Conservation (phyloP, 2,797 vertebrate species). For the Avahi laniger region DNA sequence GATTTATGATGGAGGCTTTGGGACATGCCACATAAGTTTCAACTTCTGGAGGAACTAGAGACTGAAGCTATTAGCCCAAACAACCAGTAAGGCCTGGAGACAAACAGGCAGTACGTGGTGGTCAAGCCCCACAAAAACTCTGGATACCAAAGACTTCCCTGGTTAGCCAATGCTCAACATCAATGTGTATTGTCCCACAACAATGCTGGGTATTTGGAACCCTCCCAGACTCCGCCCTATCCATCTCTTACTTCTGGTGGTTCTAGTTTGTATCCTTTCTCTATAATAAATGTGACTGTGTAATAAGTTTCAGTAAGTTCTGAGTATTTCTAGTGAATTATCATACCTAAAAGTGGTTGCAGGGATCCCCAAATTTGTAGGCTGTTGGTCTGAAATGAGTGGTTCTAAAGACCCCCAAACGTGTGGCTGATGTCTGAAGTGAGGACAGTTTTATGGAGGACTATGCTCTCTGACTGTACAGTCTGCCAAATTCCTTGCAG, state of each 20-base stretch:
- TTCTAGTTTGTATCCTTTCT: constrained; percentile 1
- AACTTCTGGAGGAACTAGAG: not conserved
- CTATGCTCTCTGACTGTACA: not conserved
- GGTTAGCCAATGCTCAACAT: not conserved
- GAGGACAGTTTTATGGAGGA: not conserved
- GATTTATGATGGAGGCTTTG: not conserved
- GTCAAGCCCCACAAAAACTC: not conserved
- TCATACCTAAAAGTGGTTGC: not conserved
- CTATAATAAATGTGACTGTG: not conserved
- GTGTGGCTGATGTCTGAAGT: constrained; percentile 6
- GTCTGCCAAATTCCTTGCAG: not conserved
- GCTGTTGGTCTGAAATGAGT: too few species aligned
- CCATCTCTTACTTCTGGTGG: not conserved
- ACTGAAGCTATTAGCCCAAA: not conserved
- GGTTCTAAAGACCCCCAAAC: not conserved
- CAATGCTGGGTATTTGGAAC: not conserved
- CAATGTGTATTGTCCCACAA: not conserved
- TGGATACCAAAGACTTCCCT: not conserved
- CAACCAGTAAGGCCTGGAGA: not conserved
- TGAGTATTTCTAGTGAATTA: constrained; percentile 16
- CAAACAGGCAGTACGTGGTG: not conserved
- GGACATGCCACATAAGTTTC: not conserved
- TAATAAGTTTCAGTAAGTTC: not conserved
- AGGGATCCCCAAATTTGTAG: not conserved
- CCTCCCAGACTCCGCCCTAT: not conserved